Conservation (phyloP, 1,140 invertebrate genomes). For the Muscidifurax raptorellus region DNA sequence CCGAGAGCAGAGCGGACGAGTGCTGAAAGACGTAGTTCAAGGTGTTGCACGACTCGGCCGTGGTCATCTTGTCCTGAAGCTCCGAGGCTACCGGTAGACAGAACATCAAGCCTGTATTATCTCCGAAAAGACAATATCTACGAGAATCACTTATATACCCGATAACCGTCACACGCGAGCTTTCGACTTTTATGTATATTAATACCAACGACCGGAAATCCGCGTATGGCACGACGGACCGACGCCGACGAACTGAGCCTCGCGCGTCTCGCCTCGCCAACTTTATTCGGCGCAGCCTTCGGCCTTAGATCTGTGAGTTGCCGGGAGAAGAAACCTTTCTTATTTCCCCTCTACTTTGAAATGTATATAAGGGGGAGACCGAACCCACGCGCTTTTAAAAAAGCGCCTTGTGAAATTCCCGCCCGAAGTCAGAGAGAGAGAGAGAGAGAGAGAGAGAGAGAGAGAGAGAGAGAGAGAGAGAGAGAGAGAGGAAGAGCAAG, state of each 20-base stretch:
- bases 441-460: constrained; percentile 60
- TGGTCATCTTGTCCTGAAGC: constrained; percentile 53
- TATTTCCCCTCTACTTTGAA: not conserved
- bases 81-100: not conserved
- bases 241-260: constrained; percentile 16
- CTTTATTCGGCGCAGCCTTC: constrained; percentile 27
- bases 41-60: constrained; percentile 60
- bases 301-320: constrained; percentile 1
- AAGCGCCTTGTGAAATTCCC: constrained; percentile 48
- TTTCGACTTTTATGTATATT: too few relatives aligned
- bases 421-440: constrained; percentile 49
- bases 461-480: constrained; percentile 59
- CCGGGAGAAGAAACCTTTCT: not conserved
- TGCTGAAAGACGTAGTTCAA: constrained; percentile 72
- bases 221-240: not conserved
- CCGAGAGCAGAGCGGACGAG: constrained; percentile 70
- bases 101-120: not conserved
- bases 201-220: too few relatives aligned
- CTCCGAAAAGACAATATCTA: too few relatives aligned
- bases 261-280: constrained; percentile 51
- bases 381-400: constrained; percentile 29
- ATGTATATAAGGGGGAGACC: not conserved
- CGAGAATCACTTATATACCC: too few relatives aligned
- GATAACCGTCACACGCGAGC: too few relatives aligned
- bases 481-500: constrained; percentile 60